A percentile compares a stretch with the other conserved stretches of the same genome.
Conservation (phyloP, 2,113 vertebrate genomes). For the Atherinomorus stipes region DNA sequence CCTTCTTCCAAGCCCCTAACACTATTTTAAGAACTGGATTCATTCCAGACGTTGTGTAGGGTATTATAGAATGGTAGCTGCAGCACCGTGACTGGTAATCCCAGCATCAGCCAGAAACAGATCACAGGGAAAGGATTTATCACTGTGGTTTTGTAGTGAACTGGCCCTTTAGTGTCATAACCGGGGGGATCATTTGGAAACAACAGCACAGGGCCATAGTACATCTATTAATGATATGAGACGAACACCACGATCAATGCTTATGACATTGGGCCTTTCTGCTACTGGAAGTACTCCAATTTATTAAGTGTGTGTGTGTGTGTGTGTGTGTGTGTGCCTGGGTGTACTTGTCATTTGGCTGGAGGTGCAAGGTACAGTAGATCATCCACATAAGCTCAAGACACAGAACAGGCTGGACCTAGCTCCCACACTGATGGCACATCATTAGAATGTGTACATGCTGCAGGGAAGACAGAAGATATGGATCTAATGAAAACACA, state of each 20-base stretch:
- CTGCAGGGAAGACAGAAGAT: slow-evolving; percentile 39
- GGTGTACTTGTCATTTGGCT: slow-evolving; percentile 13
- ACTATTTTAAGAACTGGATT: slow-evolving; percentile 75
- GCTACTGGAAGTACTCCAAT: slow-evolving; percentile 41
- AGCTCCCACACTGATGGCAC: slow-evolving; percentile 36
- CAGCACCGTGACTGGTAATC: slow-evolving; percentile 44
- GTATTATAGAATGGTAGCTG: slow-evolving; percentile 52
- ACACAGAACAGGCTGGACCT: neutral
- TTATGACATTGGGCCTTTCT: slow-evolving; percentile 55
- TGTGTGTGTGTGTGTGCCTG: neutral
- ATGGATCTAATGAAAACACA: slow-evolving; percentile 40
- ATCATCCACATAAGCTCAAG: slow-evolving; percentile 20
- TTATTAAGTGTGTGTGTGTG: slow-evolving; percentile 42
- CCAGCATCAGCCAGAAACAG: slow-evolving; percentile 15
- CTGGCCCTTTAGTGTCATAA: slow-evolving; percentile 56
- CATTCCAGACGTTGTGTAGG: slow-evolving; percentile 53
- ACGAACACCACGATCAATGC: slow-evolving; percentile 63
- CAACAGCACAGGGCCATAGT: slow-evolving; percentile 15
- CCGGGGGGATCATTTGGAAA: slow-evolving; percentile 62
- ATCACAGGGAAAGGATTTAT: slow-evolving; percentile 46
- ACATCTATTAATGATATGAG: slow-evolving; percentile 63
- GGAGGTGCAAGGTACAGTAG: slow-evolving; percentile 5
- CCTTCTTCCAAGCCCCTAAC: slow-evolving; percentile 46
- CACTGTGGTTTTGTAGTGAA: slow-evolving; percentile 45
- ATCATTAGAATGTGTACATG: slow-evolving; percentile 54